phyloP scores from a whole-genome alignment of 1,140 invertebrate genomes.

The Diachasma alloeum region DNA sequence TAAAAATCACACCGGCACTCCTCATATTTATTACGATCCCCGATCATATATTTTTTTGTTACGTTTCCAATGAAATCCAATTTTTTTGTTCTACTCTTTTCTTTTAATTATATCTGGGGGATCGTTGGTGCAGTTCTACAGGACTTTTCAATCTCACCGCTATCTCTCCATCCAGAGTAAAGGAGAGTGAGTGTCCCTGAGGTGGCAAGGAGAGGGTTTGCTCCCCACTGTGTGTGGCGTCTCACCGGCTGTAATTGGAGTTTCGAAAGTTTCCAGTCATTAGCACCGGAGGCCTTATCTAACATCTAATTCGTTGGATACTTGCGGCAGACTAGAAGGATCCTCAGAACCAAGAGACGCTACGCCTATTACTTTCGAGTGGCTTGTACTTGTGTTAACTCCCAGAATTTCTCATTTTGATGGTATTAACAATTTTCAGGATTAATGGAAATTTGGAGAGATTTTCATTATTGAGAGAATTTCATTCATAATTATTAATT shows the following conservation, averaged over 20 bases:
- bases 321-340: not conserved
- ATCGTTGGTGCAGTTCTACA: slow-evolving; percentile 15
- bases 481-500: too few species aligned
- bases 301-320: slow-evolving; percentile 33
- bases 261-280: slow-evolving; percentile 39
- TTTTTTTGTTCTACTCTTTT: not conserved
- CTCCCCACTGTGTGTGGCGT: not conserved
- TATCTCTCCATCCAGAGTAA: slow-evolving; percentile 14
- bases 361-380: slow-evolving; percentile 5
- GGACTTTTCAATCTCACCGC: slow-evolving; percentile 34
- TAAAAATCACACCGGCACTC: too few species aligned
- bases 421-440: not conserved
- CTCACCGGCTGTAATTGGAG: slow-evolving; percentile 34
- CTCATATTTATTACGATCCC: too few species aligned
- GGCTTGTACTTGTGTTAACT: not conserved
- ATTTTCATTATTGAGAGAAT: not conserved
- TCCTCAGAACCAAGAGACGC: not conserved
- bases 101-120: not conserved
- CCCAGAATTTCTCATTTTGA: not conserved
- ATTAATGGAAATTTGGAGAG: not conserved
- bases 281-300: slow-evolving; percentile 35
- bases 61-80: not conserved
- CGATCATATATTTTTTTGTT: too few species aligned
- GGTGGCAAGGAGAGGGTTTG: not conserved
- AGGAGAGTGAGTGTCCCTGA: not conserved